Evolutionary conservation across 2,113 vertebrate species (phyloP).

Genomic region (Bungarus multicinctus): DNA sequence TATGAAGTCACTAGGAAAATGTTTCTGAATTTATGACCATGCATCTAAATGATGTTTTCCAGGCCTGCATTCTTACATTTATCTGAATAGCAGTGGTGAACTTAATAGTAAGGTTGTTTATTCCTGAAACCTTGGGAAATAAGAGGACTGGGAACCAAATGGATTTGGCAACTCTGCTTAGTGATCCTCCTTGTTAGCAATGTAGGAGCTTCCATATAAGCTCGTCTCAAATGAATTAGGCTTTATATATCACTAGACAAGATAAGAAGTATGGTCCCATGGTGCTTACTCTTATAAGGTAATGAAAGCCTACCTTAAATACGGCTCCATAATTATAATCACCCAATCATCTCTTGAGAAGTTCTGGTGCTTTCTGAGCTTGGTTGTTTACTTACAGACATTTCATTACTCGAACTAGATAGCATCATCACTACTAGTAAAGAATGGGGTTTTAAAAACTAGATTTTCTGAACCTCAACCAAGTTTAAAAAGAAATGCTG

Average conservation of each 20-base stretch:
- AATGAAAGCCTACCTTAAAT: not conserved
- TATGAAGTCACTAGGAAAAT: constrained; percentile 26
- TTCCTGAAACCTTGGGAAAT: not conserved
- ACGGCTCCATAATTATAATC: constrained; percentile 1
- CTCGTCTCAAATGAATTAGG: not conserved
- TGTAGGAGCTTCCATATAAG: not conserved
- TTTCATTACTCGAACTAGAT: not conserved
- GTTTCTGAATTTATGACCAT: constrained; percentile 25
- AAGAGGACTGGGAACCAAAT: not conserved
- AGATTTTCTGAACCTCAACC: not conserved
- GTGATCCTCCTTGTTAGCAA: not conserved
- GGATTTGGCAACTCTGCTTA: not conserved
- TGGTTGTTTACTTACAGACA: not conserved
- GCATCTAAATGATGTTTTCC: not conserved
- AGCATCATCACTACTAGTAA: not conserved
- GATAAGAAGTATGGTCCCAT: not conserved
- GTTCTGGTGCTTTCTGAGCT: not conserved
- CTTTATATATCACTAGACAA: not conserved
- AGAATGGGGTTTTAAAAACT: not conserved
- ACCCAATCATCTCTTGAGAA: not conserved
- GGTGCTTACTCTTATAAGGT: not conserved
- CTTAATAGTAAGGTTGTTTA: not conserved
- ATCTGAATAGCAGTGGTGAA: not conserved
- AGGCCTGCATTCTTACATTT: not conserved
- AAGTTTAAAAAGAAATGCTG: not conserved